phyloP scores from a whole-genome alignment of 2,113 vertebrate genomes.

The Nipponia nippon region DNA sequence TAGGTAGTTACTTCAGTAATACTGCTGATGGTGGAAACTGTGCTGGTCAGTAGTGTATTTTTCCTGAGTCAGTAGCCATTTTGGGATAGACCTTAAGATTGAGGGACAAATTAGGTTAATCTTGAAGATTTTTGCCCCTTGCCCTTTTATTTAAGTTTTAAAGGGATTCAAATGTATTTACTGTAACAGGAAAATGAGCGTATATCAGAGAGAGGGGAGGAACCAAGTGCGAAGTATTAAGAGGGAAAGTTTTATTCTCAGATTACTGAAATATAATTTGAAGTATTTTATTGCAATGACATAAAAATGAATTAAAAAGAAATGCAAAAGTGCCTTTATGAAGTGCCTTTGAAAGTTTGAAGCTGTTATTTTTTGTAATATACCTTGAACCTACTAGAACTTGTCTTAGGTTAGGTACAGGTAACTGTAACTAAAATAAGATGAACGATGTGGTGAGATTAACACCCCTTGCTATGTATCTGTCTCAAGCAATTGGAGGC shows the following conservation, averaged over 20 bases:
- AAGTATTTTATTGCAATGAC: background rate
- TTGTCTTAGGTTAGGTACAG: background rate
- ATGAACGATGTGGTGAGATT: background rate
- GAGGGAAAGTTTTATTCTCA: background rate
- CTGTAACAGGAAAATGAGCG: background rate
- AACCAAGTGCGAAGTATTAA: background rate
- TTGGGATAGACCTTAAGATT: background rate
- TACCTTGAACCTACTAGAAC: background rate
- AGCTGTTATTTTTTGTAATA: background rate
- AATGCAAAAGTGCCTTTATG: background rate
- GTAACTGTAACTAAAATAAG: background rate
- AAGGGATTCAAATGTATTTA: background rate
- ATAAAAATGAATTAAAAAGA: background rate
- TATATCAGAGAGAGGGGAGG: background rate
- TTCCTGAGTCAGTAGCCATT: background rate
- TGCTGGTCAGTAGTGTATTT: background rate
- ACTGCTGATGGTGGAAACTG: background rate
- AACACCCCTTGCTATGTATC: background rate
- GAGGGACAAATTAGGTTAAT: background rate
- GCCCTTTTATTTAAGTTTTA: background rate
- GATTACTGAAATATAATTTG: background rate
- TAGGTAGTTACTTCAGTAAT: background rate
- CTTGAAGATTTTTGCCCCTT: background rate
- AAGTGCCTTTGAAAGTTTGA: background rate
- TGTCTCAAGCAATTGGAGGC: background rate